These are phyloP conservation scores for Montipora foliosa DNA, from an alignment of 64 coral and sea anemone genomes.

Conservation along the genomic window DNA sequence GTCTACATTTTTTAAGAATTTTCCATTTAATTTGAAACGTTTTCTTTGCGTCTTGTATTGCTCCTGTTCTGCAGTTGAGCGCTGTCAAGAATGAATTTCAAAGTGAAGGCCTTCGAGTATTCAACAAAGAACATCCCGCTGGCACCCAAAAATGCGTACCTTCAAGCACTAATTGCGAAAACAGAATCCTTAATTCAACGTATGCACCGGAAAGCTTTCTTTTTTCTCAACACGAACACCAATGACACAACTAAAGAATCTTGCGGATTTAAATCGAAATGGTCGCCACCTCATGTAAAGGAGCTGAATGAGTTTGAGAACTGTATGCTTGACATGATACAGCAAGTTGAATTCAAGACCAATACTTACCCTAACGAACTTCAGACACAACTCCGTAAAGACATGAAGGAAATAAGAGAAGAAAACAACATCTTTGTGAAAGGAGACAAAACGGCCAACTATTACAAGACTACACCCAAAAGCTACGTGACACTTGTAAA, in stretches of 20 bases:
- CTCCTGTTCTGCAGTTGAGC: slow-evolving; percentile 37
- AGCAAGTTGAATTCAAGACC: background rate
- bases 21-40: no score
- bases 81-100: slow-evolving; percentile 55
- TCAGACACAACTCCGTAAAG: no score
- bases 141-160: background rate
- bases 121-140: slow-evolving; percentile 59
- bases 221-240: slow-evolving; percentile 17
- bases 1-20: no score
- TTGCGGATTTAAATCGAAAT: slow-evolving; percentile 37
- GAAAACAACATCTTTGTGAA: no score
- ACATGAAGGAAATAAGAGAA: no score
- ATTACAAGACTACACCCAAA: no score
- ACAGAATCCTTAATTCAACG: slow-evolving; percentile 55
- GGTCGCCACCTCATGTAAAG: slow-evolving; percentile 19
- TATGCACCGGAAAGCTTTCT: slow-evolving; percentile 48
- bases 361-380: no score
- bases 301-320: slow-evolving; percentile 34
- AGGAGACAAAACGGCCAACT: no score
- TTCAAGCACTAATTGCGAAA: slow-evolving; percentile 21
- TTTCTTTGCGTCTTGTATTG: no score
- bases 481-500: no score
- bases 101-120: slow-evolving; percentile 45
- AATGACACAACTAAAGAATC: slow-evolving; percentile 6
- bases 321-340: slow-evolving; percentile 4